A percentile compares a stretch with the other conserved stretches of the same genome.
phyloP scores from a whole-genome alignment of 2,888 invertebrate genomes.

The Dusona sp. region DNA sequence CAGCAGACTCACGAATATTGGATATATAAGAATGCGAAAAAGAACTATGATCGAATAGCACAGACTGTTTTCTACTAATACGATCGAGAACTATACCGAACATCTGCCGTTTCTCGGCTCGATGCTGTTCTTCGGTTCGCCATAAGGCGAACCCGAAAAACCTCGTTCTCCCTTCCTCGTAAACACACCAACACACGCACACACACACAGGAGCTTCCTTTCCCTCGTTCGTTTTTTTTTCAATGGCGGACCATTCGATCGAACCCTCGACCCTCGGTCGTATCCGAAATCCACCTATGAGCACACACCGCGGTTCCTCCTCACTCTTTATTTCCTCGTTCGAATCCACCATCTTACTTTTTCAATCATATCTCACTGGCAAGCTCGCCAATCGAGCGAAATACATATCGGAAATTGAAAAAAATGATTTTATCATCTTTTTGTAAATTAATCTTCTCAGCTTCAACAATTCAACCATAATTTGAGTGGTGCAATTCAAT shows the following conservation, averaged over 20 bases:
- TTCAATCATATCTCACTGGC: conserved; percentile 60
- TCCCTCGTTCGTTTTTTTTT: conserved; percentile 57
- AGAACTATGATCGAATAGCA: conserved; percentile 48
- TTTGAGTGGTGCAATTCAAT: background rate
- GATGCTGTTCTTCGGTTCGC: conserved; percentile 71
- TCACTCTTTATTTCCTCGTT: conserved; percentile 63
- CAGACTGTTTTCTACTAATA: conserved; percentile 60
- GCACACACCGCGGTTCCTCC: conserved; percentile 52
- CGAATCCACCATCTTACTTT: conserved; percentile 66
- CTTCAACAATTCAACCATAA: background rate
- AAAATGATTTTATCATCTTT: background rate
- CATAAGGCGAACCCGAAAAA: conserved; percentile 80
- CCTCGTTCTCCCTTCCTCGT: conserved; percentile 71
- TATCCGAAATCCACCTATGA: conserved; percentile 67
- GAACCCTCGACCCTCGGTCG: conserved; percentile 67
- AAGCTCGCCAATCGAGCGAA: background rate
- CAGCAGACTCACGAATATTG: conserved; percentile 59
- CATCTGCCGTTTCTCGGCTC: conserved; percentile 76
- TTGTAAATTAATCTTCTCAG: background rate
- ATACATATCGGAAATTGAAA: background rate
- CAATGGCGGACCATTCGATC: conserved; percentile 68
- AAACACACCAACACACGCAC: conserved; percentile 21
- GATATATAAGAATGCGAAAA: conserved; percentile 52
- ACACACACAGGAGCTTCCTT: conserved; percentile 30
- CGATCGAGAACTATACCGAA: conserved; percentile 54